These are phyloP conservation scores for Alexandromys fortis DNA, from an alignment of 2,113 vertebrate genomes.

Conservation along the genomic window DNA sequence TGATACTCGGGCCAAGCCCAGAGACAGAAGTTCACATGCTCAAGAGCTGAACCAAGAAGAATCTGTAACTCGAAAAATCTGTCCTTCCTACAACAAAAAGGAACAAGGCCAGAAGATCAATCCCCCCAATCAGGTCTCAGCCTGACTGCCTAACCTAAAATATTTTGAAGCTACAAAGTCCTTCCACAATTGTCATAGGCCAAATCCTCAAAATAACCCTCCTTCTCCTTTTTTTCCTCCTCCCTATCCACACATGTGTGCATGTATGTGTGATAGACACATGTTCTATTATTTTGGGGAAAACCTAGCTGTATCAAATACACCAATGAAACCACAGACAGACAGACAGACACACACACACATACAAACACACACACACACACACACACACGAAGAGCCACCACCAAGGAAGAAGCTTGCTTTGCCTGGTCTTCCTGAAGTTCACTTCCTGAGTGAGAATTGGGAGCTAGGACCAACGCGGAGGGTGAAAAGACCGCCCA, in stretches of 20 bases:
- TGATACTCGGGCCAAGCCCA: not conserved
- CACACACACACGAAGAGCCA: not conserved
- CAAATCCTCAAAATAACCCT: not conserved
- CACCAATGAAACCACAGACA: not conserved
- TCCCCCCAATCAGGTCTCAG: not conserved
- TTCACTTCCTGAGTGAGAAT: not conserved
- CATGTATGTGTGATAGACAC: too few relatives aligned
- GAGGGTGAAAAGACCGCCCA: not conserved
- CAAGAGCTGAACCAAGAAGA: not conserved
- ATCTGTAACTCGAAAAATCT: not conserved
- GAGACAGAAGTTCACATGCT: not conserved
- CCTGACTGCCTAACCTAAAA: not conserved
- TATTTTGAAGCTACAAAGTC: not conserved
- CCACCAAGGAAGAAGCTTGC: not conserved
- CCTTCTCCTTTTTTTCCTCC: not conserved
- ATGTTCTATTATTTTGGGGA: not conserved
- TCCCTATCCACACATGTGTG: not conserved
- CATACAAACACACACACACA: not conserved
- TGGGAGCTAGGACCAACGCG: not conserved
- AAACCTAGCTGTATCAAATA: not conserved
- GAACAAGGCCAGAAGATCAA: not conserved
- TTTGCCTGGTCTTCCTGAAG: not conserved
- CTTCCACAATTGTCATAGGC: not conserved
- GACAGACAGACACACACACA: not conserved
- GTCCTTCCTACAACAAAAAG: not conserved